Evolutionary conservation across 2,888 invertebrate genomes (phyloP).

Genomic region (Sinopyrophorus schimmeli): DNA sequence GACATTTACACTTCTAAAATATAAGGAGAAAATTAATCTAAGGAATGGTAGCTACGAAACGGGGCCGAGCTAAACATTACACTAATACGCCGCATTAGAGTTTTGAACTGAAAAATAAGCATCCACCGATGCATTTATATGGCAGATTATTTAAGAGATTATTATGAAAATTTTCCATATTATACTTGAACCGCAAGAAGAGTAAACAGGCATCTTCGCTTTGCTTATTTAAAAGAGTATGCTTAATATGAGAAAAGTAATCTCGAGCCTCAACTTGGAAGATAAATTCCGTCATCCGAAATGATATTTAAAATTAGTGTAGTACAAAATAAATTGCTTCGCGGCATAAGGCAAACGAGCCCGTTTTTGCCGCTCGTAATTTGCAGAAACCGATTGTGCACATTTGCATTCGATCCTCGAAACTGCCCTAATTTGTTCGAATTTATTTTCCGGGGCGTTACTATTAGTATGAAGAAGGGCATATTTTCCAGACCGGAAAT

Average conservation of each 20-base stretch:
- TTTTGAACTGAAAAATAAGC: no score
- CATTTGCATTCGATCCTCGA: slow-evolving; percentile 7
- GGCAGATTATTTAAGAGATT: no score
- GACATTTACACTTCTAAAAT: no score
- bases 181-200: no score
- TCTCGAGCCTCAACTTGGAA: slow-evolving; percentile 4
- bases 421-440: slow-evolving; percentile 3
- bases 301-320: slow-evolving; percentile 5
- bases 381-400: slow-evolving; percentile 6
- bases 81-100: no score
- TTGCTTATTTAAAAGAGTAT: no score
- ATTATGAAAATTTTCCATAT: no score
- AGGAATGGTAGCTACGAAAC: no score
- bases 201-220: no score
- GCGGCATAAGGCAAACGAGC: slow-evolving; percentile 13
- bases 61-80: no score
- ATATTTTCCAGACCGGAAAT: slow-evolving; percentile 29
- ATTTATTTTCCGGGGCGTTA: slow-evolving; percentile 17
- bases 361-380: slow-evolving; percentile 16
- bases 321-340: slow-evolving; percentile 11
- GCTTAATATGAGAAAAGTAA: not conserved
- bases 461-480: slow-evolving; percentile 17
- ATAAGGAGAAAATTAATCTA: no score
- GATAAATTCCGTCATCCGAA: slow-evolving; percentile 4
- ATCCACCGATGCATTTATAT: no score